phyloP scores from a whole-genome alignment of 1,140 invertebrate genomes.

The Lithobius niger region DNA sequence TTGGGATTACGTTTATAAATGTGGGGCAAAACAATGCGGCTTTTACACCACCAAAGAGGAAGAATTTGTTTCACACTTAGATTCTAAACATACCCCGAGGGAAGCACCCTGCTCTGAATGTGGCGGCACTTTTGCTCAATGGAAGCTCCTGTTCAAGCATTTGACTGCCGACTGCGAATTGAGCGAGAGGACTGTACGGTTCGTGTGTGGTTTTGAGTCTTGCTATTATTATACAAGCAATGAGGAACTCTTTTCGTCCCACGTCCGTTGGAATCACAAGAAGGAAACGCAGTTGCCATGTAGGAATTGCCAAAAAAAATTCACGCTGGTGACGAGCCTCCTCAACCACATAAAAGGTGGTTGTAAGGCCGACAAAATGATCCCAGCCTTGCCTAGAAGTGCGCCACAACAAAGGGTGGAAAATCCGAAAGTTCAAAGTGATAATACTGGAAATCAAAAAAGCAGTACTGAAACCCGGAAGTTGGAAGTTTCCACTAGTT shows the following conservation, averaged over 20 bases:
- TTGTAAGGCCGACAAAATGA: neutral
- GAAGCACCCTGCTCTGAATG: conserved; percentile 3
- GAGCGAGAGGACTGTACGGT: neutral
- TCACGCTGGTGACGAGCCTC: neutral
- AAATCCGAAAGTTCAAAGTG: neutral
- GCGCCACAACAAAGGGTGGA: too few relatives aligned
- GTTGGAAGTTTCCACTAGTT: too few relatives aligned
- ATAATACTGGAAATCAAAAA: too few relatives aligned
- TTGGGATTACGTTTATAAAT: neutral
- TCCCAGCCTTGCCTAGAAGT: too few relatives aligned
- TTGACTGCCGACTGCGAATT: neutral
- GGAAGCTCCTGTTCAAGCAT: neutral
- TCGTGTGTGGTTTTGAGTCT: neutral
- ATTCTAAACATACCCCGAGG: neutral
- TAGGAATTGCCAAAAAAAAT: neutral
- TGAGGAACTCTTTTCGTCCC: neutral
- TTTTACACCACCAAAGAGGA: neutral
- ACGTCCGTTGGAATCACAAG: neutral
- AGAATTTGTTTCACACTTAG: neutral
- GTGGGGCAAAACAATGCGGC: conserved; percentile 2
- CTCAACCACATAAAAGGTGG: neutral
- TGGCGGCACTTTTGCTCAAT: neutral
- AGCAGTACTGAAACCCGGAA: too few relatives aligned
- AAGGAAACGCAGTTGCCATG: neutral
- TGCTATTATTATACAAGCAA: neutral